Conservation (phyloP, 2,113 vertebrate species). For the Bos indicus region DNA sequence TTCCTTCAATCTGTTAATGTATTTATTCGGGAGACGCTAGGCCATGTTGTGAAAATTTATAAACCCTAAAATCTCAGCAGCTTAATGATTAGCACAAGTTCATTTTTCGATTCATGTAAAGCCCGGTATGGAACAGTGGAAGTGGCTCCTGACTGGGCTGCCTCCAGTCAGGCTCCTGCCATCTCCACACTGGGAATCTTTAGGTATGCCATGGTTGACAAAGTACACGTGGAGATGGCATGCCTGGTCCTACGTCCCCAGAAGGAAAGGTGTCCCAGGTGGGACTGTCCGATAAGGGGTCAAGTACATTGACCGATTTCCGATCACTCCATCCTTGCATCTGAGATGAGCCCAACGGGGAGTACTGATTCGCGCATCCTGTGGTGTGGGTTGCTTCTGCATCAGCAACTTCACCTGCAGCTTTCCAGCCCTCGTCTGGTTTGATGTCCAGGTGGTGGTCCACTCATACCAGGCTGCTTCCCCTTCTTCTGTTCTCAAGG, state of each 20-base stretch:
- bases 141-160: background rate
- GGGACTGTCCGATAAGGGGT: accelerated
- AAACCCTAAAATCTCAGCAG: background rate
- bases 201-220: accelerated
- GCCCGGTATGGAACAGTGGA: too few relatives aligned
- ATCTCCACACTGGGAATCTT: background rate
- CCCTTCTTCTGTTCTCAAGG: background rate
- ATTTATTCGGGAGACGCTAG: background rate
- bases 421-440: background rate
- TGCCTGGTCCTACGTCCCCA: accelerated
- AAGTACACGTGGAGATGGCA: background rate
- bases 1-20: background rate
- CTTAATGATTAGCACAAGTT: background rate
- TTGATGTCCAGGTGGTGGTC: background rate
- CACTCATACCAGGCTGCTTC: background rate
- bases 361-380: accelerated
- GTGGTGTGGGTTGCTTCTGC: background rate
- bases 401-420: too few relatives aligned
- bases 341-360: accelerated
- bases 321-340: background rate
- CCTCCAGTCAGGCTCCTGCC: background rate
- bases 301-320: accelerated
- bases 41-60: background rate
- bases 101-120: accelerated
- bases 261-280: background rate